Percentiles rank a stretch among this genome's conserved stretches.
Evolutionary conservation across 2,888 invertebrate genomes (phyloP).

Genomic region (Drosophila ustulata): DNA sequence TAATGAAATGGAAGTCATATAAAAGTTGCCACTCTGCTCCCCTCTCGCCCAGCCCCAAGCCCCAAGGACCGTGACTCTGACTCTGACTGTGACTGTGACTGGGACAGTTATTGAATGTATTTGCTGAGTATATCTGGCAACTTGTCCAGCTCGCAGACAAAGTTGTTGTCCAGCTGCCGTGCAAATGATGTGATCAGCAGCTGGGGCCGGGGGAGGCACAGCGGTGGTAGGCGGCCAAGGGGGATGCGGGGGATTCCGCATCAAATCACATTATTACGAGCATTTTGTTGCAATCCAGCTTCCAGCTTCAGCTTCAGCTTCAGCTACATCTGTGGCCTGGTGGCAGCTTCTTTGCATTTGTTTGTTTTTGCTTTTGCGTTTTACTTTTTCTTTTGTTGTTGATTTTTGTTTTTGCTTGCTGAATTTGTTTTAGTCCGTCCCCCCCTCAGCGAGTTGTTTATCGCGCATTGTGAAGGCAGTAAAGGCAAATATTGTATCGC

Average conservation of each 20-base stretch:
- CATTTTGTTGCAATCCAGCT: constrained; percentile 44
- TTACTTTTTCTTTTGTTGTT: constrained; percentile 41
- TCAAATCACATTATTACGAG: constrained; percentile 77
- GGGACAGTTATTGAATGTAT: constrained; percentile 64
- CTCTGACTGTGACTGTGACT: constrained; percentile 17
- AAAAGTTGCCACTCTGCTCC: constrained; percentile 40
- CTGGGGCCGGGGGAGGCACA: not conserved
- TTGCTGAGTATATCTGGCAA: constrained; percentile 33
- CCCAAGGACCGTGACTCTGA: not conserved
- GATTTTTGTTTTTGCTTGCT: constrained; percentile 57
- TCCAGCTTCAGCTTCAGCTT: constrained; percentile 13
- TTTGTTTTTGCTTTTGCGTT: constrained; percentile 61
- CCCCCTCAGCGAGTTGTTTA: constrained; percentile 47
- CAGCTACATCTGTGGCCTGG: not conserved
- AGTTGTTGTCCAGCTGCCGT: constrained; percentile 69
- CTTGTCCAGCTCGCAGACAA: constrained; percentile 58
- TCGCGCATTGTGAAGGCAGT: constrained; percentile 57
- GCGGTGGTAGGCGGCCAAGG: constrained; percentile 12
- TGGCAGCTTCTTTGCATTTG: constrained; percentile 52
- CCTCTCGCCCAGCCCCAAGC: not conserved
- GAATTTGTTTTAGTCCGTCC: constrained; percentile 51
- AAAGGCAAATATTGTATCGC: constrained; percentile 72
- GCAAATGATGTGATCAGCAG: constrained; percentile 20
- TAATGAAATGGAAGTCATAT: constrained; percentile 79
- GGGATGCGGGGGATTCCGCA: constrained; percentile 41